Conservation (phyloP, 92 coral and sea anemone species). For the Zoanthus gigantus region DNA sequence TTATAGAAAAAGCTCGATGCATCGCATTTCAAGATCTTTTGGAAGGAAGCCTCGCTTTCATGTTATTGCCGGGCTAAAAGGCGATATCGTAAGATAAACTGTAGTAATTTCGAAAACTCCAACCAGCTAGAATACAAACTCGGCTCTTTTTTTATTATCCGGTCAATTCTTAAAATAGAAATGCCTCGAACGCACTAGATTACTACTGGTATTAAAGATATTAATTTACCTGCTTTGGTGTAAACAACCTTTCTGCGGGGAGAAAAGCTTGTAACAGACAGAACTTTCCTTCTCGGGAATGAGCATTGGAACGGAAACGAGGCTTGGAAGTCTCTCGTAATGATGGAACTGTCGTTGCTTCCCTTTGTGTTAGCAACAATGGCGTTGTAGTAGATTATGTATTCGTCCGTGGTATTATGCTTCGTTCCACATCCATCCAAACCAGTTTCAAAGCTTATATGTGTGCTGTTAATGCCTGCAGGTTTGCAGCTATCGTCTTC, state of each 20-base stretch:
- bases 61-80: no score
- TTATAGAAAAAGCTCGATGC: no score
- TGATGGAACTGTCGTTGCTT: conserved; percentile 50
- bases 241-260: conserved; percentile 84
- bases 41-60: no score
- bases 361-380: conserved; percentile 66
- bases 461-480: conserved; percentile 3
- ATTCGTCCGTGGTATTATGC: conserved; percentile 66
- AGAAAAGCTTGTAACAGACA: conserved; percentile 83
- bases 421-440: conserved; percentile 74
- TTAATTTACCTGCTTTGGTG: conserved; percentile 69
- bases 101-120: no score
- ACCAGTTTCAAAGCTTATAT: conserved; percentile 39
- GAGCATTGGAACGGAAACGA: conserved; percentile 85
- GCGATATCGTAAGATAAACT: no score
- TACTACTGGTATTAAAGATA: no score
- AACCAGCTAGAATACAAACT: no score
- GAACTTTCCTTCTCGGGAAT: conserved; percentile 66
- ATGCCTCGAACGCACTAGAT: no score
- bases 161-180: no score
- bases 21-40: no score
- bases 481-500: conserved; percentile 62
- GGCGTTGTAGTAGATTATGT: conserved; percentile 73
- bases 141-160: no score
- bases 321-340: conserved; percentile 80